Conservation (phyloP, 2,888 invertebrate species). For the Agrotis exclamationis region DNA sequence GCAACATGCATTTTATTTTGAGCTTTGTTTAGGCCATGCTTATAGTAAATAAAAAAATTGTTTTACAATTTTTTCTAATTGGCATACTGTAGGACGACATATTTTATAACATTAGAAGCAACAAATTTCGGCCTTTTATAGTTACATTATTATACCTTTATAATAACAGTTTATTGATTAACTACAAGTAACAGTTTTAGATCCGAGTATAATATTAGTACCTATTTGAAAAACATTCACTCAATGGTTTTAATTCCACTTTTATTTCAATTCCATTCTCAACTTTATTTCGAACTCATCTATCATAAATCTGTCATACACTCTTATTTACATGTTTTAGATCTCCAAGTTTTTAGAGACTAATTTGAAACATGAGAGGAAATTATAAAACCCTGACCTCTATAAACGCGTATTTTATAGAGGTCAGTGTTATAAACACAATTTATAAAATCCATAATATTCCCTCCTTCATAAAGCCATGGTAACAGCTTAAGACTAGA, state of each 20-base stretch:
- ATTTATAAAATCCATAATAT: slow-evolving; percentile 51
- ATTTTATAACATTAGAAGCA: slow-evolving; percentile 35
- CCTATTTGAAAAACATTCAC: slow-evolving; percentile 17
- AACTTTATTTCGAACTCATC: slow-evolving; percentile 22
- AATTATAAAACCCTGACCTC: too few species aligned
- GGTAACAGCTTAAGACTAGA: slow-evolving; percentile 90
- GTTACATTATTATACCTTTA: slow-evolving; percentile 12
- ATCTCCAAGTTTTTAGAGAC: slow-evolving; percentile 18
- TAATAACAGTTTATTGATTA: slow-evolving; percentile 31
- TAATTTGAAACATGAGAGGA: slow-evolving; percentile 36
- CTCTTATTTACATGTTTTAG: slow-evolving; percentile 50
- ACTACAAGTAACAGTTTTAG: slow-evolving; percentile 30
- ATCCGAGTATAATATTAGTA: slow-evolving; percentile 27
- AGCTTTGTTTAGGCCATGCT: slow-evolving; percentile 43
- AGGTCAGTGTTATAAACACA: slow-evolving; percentile 32
- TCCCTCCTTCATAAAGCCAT: slow-evolving; percentile 74
- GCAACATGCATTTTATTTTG: slow-evolving; percentile 66
- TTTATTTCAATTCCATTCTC: slow-evolving; percentile 38
- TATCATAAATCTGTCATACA: too few species aligned
- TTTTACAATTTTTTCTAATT: slow-evolving; percentile 22
- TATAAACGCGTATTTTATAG: too few species aligned
- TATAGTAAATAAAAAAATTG: slow-evolving; percentile 28
- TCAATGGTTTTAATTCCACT: slow-evolving; percentile 23
- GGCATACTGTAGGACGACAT: background rate
- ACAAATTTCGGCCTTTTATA: slow-evolving; percentile 37